Conservation (phyloP, 2,797 vertebrate species). For the Chromis chromis region DNA sequence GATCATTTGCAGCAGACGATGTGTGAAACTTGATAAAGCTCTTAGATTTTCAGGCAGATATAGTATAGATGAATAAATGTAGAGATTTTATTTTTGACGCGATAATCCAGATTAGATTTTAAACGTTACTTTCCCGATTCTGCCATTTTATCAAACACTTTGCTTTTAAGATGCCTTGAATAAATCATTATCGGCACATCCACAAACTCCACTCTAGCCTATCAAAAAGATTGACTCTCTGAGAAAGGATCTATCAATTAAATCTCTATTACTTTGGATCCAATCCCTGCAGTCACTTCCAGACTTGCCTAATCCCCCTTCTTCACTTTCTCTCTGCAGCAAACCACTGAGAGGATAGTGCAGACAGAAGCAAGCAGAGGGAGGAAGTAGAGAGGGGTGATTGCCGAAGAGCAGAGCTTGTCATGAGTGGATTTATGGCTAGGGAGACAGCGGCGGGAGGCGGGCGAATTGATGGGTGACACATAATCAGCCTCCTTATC, state of each 20-base stretch:
- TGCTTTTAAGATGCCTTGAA: slow-evolving; percentile 37
- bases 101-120: slow-evolving; percentile 45
- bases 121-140: slow-evolving; percentile 13
- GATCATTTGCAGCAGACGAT: slow-evolving; percentile 16
- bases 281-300: slow-evolving; percentile 59
- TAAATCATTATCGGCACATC: slow-evolving; percentile 55
- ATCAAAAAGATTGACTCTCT: slow-evolving; percentile 64
- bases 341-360: slow-evolving; percentile 56
- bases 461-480: slow-evolving; percentile 77
- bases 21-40: slow-evolving; percentile 11
- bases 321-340: slow-evolving; percentile 61
- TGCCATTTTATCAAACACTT: slow-evolving; percentile 32
- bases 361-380: slow-evolving; percentile 48
- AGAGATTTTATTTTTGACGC: slow-evolving; percentile 9
- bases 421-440: slow-evolving; percentile 78
- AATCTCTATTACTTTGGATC: slow-evolving; percentile 66
- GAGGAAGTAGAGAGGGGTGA: slow-evolving; percentile 62
- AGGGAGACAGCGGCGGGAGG: slow-evolving; percentile 72
- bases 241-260: slow-evolving; percentile 73
- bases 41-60: slow-evolving; percentile 12
- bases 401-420: slow-evolving; percentile 73
- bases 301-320: slow-evolving; percentile 72
- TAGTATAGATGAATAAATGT: background rate
- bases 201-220: slow-evolving; percentile 44
- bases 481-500: slow-evolving; percentile 84